These are phyloP conservation scores for Drosophila emarginata DNA, from an alignment of 2,888 invertebrate genomes.

Conservation along the genomic window DNA sequence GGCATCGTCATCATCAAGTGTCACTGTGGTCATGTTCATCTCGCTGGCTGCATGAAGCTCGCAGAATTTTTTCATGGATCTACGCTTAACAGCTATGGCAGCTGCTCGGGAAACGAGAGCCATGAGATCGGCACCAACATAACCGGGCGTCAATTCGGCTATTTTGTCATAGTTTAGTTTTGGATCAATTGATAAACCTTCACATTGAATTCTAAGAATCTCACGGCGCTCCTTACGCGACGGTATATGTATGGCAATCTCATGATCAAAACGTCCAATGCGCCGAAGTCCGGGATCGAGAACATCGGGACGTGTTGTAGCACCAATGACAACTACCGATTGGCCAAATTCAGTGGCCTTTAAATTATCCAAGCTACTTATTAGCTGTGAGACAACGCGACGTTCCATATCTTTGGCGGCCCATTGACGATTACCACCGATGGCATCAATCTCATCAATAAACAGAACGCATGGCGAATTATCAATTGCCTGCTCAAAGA, in stretches of 20 bases:
- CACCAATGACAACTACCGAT: constrained; percentile 91
- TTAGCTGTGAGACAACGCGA: constrained; percentile 95
- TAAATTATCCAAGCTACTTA: constrained; percentile 92
- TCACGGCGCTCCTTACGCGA: constrained; percentile 91
- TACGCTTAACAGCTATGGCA: constrained; percentile 91
- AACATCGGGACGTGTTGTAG: constrained; percentile 96
- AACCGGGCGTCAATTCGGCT: constrained; percentile 95
- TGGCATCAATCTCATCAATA: constrained; percentile 98
- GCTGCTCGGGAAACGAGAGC: constrained; percentile 94
- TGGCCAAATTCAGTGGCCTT: constrained; percentile 81
- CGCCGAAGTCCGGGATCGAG: constrained; percentile 95
- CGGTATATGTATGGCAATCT: constrained; percentile 96
- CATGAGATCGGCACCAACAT: constrained; percentile 96
- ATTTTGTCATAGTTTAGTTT: constrained; percentile 89
- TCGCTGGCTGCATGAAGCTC: constrained; percentile 75
- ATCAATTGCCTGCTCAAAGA: constrained; percentile 94
- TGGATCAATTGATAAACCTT: constrained; percentile 86
- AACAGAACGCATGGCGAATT: constrained; percentile 93
- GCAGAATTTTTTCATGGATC: constrained; percentile 78
- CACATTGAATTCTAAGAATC: constrained; percentile 89
- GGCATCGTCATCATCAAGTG: constrained; percentile 78
- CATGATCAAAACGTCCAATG: constrained; percentile 96
- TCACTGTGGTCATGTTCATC: constrained; percentile 80
- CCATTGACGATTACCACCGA: constrained; percentile 93
- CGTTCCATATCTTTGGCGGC: constrained; percentile 98